These are phyloP conservation scores for Brevimyrus niger DNA, from an alignment of 2,113 vertebrate species.

Conservation along the genomic window DNA sequence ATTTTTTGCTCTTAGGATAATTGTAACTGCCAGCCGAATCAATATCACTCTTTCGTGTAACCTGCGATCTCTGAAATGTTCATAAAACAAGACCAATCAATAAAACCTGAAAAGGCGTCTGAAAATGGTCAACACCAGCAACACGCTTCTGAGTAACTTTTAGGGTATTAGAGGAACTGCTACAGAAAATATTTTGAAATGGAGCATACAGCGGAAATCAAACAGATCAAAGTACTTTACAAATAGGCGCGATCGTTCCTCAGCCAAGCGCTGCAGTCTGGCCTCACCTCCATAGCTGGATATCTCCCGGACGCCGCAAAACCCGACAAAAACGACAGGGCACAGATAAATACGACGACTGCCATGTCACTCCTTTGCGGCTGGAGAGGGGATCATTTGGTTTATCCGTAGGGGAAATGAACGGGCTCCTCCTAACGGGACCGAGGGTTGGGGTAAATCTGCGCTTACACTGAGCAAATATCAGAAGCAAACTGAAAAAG, in stretches of 20 bases:
- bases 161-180: neutral
- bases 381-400: neutral
- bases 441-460: neutral
- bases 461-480: slow-evolving; percentile 18
- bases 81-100: neutral
- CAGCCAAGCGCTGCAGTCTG: neutral
- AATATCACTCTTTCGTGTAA: neutral
- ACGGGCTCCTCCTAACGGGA: neutral
- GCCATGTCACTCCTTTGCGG: neutral
- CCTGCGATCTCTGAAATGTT: neutral
- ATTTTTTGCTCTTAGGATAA: neutral
- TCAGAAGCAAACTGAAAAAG: slow-evolving; percentile 3
- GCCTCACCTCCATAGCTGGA: slow-evolving; percentile 12
- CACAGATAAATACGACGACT: neutral
- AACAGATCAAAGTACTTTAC: slow-evolving; percentile 57
- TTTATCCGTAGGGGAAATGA: neutral
- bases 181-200: neutral
- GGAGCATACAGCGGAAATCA: slow-evolving; percentile 45
- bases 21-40: neutral
- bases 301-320: neutral
- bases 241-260: slow-evolving; percentile 28
- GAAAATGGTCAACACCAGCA: neutral
- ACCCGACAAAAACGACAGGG: neutral
- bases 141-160: neutral
- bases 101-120: neutral